Evolutionary conservation across 1,140 invertebrate species (phyloP).

Genomic region (Lepeophtheirus salmonis): DNA sequence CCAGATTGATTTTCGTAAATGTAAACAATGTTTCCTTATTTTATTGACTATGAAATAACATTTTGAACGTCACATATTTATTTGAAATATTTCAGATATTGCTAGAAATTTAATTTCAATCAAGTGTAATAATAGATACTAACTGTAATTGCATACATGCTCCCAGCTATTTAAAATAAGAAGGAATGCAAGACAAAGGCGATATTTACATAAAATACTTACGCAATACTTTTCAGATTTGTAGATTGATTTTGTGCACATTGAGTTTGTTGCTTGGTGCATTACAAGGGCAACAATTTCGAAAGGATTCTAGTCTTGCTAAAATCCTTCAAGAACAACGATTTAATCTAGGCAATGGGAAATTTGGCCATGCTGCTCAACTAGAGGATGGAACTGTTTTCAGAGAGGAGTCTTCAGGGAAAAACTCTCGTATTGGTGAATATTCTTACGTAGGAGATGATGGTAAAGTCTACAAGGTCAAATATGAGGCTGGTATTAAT

Average conservation of each 20-base stretch:
- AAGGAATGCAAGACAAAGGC: no score
- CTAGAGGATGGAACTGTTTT: constrained; percentile 15
- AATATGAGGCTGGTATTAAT: constrained; percentile 16
- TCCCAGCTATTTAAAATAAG: no score
- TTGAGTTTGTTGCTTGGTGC: not conserved
- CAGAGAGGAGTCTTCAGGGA: constrained; percentile 13
- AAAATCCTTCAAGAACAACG: constrained; percentile 18
- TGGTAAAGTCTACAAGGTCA: constrained; percentile 16
- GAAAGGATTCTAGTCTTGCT: constrained; percentile 10
- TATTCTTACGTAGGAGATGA: constrained; percentile 18
- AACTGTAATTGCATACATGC: no score
- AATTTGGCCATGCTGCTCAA: constrained; percentile 12
- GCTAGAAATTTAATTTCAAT: no score
- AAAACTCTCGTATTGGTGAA: constrained; percentile 13
- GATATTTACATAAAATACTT: no score
- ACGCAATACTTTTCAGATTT: not conserved
- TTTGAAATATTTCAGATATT: no score
- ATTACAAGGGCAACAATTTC: not conserved
- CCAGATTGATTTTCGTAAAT: no score
- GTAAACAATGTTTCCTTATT: no score
- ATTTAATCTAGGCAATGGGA: constrained; percentile 13
- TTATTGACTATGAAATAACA: no score
- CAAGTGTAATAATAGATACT: no score
- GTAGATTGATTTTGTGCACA: not conserved
- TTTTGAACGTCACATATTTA: no score